These are phyloP conservation scores for Monarcha castaneiventris DNA, from an alignment of 2,113 vertebrate species.

Conservation along the genomic window DNA sequence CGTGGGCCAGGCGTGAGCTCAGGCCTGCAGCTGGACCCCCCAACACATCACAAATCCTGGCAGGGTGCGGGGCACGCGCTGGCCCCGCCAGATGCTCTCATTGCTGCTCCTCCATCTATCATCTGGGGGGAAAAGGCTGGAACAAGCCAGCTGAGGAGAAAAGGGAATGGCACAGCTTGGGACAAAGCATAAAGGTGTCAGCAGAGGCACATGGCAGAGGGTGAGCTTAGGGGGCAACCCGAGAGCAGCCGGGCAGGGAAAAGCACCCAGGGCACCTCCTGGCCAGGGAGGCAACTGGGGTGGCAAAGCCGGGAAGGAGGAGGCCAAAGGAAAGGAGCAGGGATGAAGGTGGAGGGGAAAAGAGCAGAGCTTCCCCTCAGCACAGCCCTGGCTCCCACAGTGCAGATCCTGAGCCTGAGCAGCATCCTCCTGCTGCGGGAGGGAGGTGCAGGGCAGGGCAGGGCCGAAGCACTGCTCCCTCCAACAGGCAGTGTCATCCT, in stretches of 20 bases:
- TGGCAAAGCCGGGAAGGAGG: neutral
- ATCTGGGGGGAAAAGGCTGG: neutral
- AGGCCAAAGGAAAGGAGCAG: neutral
- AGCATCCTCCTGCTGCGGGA: neutral
- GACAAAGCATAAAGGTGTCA: neutral
- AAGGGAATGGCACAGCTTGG: rapidly evolving
- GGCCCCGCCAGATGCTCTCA: neutral
- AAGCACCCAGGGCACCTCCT: neutral
- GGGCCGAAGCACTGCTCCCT: neutral
- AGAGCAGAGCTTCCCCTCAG: neutral
- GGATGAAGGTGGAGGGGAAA: neutral
- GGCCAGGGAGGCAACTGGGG: neutral
- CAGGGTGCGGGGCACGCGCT: rapidly evolving
- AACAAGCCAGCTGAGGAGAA: neutral
- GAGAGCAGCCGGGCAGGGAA: neutral
- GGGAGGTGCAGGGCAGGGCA: neutral
- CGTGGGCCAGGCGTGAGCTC: neutral
- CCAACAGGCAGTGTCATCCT: too few species aligned
- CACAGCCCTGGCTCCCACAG: neutral
- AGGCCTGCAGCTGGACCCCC: neutral
- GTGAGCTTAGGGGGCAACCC: neutral
- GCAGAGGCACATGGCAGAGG: rapidly evolving
- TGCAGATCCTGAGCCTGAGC: neutral
- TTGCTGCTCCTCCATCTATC: neutral
- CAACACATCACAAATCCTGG: neutral